These are phyloP conservation scores for Ischnura elegans DNA, from an alignment of 2,888 invertebrate genomes.

Conservation along the genomic window DNA sequence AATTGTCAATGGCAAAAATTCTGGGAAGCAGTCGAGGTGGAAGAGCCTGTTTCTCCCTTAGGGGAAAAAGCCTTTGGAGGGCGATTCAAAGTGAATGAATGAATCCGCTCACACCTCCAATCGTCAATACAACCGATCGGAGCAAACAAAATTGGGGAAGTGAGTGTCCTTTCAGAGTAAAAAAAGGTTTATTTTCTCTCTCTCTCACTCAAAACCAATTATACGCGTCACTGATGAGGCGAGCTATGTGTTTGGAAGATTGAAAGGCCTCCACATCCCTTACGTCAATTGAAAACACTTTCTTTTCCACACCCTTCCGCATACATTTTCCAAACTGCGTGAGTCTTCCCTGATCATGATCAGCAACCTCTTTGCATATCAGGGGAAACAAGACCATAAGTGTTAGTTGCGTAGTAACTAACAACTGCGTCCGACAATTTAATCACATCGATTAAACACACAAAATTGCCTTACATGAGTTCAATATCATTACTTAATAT, in stretches of 20 bases:
- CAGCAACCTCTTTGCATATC: too few relatives aligned
- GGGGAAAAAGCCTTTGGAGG: neutral
- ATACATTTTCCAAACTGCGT: too few relatives aligned
- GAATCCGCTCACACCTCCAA: neutral
- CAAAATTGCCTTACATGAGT: too few relatives aligned
- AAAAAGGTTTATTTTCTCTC: neutral
- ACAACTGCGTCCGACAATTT: too few relatives aligned
- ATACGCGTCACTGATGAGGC: slow-evolving; percentile 4
- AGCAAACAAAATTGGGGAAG: neutral
- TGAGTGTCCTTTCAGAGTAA: neutral
- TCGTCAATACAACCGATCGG: neutral
- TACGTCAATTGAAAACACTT: too few relatives aligned
- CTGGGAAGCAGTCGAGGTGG: neutral
- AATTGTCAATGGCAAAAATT: neutral
- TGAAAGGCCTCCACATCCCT: neutral
- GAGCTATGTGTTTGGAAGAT: neutral
- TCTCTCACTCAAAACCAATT: neutral
- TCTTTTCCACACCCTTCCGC: too few relatives aligned
- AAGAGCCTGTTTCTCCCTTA: neutral
- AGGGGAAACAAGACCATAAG: too few relatives aligned
- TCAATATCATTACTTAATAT: too few relatives aligned
- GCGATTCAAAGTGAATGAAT: neutral
- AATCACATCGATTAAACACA: too few relatives aligned
- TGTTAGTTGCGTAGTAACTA: too few relatives aligned
- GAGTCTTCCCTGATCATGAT: too few relatives aligned